phyloP scores from a whole-genome alignment of 2,888 invertebrate genomes.

The Drosophila kambysellisi region DNA sequence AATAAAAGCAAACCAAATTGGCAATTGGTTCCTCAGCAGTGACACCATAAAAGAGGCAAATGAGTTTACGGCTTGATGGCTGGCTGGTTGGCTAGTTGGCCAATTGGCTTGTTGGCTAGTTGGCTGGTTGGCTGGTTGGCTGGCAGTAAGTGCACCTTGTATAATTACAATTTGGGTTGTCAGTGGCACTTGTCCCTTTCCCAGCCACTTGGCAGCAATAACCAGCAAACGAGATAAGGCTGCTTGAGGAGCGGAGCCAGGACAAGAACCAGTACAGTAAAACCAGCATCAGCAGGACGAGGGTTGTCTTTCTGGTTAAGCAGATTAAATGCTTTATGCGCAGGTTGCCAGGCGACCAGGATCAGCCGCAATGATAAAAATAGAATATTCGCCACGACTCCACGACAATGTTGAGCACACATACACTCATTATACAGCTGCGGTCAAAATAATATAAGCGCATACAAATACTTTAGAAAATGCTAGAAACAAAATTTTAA shows the following conservation, averaged over 20 bases:
- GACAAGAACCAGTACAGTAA: background rate
- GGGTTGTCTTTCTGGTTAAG: conserved; percentile 49
- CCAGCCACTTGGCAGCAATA: conserved; percentile 10
- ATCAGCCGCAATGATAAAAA: conserved; percentile 70
- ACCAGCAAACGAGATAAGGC: conserved; percentile 32
- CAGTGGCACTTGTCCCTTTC: conserved; percentile 4
- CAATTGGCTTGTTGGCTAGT: background rate
- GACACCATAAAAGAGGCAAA: conserved; percentile 27
- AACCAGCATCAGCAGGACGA: background rate
- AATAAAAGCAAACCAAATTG: conserved; percentile 33
- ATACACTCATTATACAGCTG: background rate
- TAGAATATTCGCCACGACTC: conserved; percentile 44
- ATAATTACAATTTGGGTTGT: conserved; percentile 61
- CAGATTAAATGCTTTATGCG: conserved; percentile 69
- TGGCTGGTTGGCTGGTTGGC: conserved; percentile 4
- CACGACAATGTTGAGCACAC: background rate
- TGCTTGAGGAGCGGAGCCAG: conserved; percentile 8
- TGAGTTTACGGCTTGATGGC: conserved; percentile 10
- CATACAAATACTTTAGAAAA: background rate
- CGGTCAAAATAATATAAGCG: background rate
- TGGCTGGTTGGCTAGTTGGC: background rate
- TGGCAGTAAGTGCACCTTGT: conserved; percentile 39
- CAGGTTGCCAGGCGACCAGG: conserved; percentile 67
- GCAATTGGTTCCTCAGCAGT: conserved; percentile 21
- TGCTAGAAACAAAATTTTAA: background rate